phyloP scores from a whole-genome alignment of 1,140 invertebrate species.

The Caerostris extrusa region DNA sequence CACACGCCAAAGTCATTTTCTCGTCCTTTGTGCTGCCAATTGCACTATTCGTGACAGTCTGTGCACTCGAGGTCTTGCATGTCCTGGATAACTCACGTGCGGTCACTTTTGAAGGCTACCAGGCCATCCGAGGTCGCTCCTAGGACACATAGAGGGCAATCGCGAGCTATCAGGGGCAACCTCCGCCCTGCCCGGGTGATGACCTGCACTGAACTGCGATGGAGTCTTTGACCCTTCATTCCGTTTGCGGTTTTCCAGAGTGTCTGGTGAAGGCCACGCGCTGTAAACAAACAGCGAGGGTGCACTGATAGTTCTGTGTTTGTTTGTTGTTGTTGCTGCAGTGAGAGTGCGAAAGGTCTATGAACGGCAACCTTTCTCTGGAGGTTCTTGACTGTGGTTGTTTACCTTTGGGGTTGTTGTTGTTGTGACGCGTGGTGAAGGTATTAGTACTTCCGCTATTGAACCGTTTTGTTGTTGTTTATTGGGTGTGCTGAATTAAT shows the following conservation, averaged over 20 bases:
- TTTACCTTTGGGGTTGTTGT: too few species aligned
- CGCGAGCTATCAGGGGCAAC: slow-evolving; percentile 16
- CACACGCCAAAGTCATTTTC: neutral
- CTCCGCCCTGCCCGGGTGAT: slow-evolving; percentile 1
- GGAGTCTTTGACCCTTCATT: slow-evolving; percentile 3
- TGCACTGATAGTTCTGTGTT: slow-evolving; percentile 15
- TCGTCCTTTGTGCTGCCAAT: neutral
- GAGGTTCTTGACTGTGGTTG: neutral
- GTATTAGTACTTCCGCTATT: too few species aligned
- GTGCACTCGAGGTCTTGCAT: neutral
- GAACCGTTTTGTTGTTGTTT: too few species aligned
- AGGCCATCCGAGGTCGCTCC: neutral
- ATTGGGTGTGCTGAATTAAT: too few species aligned
- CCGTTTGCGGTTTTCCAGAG: neutral
- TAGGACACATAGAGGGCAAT: slow-evolving; percentile 22
- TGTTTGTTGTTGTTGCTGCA: neutral
- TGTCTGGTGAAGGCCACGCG: neutral
- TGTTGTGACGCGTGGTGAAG: too few species aligned
- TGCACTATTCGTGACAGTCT: neutral
- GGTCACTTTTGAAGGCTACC: slow-evolving; percentile 25
- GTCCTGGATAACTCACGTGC: slow-evolving; percentile 17
- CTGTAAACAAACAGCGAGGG: slow-evolving; percentile 18
- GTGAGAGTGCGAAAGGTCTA: slow-evolving; percentile 10
- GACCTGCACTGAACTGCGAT: neutral
- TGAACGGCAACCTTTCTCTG: neutral